Evolutionary conservation across 1,140 invertebrate species (phyloP), one percentile per base, ranked within the genome.

Genomic region (Microplitis demolitor): DNA sequence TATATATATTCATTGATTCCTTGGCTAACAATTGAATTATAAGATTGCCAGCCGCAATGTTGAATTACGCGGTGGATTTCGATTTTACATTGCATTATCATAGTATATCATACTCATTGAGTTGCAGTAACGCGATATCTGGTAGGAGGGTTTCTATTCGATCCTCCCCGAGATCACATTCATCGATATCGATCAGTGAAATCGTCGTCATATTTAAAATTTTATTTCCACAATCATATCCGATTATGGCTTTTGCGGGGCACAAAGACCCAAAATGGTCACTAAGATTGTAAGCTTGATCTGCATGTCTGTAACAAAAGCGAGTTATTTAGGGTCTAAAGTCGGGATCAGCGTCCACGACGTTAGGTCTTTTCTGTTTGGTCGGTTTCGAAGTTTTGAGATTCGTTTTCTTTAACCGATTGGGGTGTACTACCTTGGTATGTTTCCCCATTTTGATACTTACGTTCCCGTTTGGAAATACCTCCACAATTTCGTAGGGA

Each of bases 401-500:
- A 56, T 56, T 34, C 4, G 11, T 31, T 13, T 68, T 24, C 16
- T 24, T 14, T 53, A 34, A n/a, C 4, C 66, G 14, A 37, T 53
- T 56, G 4, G 31, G 11, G 14, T 68, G 66, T n/a, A 37, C 33
- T 9, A 62, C 24, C 14, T 62, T 62, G 0, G 34, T 13, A 5
- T 56, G 35, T 16, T 60, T 69, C 16, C 24, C 24, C 3, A 37
- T 37, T 58, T 37, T 69, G 58, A n/a, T 11, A 14, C 60, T 35
- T 35, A 67, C n/a, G 53, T 62, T 61, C 13, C 64, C 66, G 14
- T 51, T 31, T 3, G 35, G 33, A 14, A 50, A n/a, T 50, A 68
- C 4, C 4, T 61, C n/a, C 33, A 73, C 11, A 39, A 66, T 33
- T 68, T 67, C 14, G 34, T 45, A 70, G 4, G 58, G 68, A n/a